Base-by-base conservation (phyloP, 53 echinoderm and acorn worm genomes). In the Crossaster papposus region DNA sequence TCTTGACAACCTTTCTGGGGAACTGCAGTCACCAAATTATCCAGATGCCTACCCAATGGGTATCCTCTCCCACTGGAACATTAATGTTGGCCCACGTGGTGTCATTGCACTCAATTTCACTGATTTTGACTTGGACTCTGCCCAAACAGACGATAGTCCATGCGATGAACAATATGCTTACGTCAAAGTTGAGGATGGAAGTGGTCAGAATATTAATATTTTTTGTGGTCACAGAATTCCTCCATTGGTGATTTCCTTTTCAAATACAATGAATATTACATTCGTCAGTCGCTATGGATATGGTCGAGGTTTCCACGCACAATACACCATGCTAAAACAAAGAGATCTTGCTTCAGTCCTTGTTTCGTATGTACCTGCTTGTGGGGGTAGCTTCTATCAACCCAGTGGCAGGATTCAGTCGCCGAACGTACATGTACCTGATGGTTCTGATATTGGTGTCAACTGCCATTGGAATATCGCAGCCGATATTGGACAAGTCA, bases 381-480 rank as follows among this genome's bases (percentile, higher is more conserved):
- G 84, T 72, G 84, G 84, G 31, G 71, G 72, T 30, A 72, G 36
- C 65, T 51, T 71, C 12, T 7, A 83, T 37, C 26, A 83, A 36
- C 51, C 84, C 26, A 70, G 29, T 50, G 83, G 83, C 26, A 11
- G 23, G 28, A 68, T 83, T 51, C 51, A 50, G 28, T 80, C 72
- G 30, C 80, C 89, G 13, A 81, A 80, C 55, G 32, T 79, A 26
- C 68, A 80, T 36, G 32, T 79, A 26, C 68, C 70, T 72, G 80
- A 65, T 24, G 80, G 24, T n/a, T 79, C 54, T 62, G 71, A 23
- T 54, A 34, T 23, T 64, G 72, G 81, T 44, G 38, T 79, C 31
- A 63, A 28, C 5, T 92, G 92, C 72, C 68, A 34, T 10, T 89
- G 89, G 92, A 83, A 83, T 83, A 82, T 92, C 20, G 77, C 78